These are phyloP conservation scores for Medauroidea extradentata DNA, from an alignment of 1,140 invertebrate species.

Conservation along the genomic window DNA sequence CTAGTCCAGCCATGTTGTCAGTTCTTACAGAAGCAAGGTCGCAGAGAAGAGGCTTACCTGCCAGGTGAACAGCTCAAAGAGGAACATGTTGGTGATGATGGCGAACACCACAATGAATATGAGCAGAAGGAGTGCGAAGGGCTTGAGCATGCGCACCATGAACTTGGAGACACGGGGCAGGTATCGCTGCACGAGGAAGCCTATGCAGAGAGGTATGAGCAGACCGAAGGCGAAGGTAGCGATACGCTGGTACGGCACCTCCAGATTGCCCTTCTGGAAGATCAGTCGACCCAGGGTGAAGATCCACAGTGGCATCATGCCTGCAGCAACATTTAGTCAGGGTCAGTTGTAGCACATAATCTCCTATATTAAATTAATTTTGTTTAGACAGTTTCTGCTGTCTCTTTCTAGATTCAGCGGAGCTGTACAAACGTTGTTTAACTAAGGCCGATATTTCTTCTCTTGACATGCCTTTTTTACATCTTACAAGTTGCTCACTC, in stretches of 20 bases:
- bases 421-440: too few species aligned
- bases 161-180: constrained; percentile 61
- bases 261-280: constrained; percentile 63
- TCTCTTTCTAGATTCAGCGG: too few species aligned
- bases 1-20: too few species aligned
- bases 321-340: constrained; percentile 53
- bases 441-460: background rate
- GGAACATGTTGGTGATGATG: constrained; percentile 82
- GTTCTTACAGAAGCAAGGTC: too few species aligned
- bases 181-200: constrained; percentile 67
- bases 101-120: constrained; percentile 91
- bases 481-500: background rate
- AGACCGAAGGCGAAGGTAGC: constrained; percentile 68
- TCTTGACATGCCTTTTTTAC: background rate
- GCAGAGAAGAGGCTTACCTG: too few species aligned
- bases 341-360: too few species aligned
- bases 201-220: constrained; percentile 78
- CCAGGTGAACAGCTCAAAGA: constrained; percentile 88
- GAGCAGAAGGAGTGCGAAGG: constrained; percentile 77
- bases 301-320: constrained; percentile 94
- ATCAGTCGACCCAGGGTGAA: constrained; percentile 83
- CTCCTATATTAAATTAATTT: too few species aligned
- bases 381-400: too few species aligned
- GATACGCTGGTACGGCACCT: constrained; percentile 79
- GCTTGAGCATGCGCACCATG: constrained; percentile 77